Evolutionary conservation across 2,113 vertebrate genomes (phyloP).

Genomic region (Ovis canadensis): DNA sequence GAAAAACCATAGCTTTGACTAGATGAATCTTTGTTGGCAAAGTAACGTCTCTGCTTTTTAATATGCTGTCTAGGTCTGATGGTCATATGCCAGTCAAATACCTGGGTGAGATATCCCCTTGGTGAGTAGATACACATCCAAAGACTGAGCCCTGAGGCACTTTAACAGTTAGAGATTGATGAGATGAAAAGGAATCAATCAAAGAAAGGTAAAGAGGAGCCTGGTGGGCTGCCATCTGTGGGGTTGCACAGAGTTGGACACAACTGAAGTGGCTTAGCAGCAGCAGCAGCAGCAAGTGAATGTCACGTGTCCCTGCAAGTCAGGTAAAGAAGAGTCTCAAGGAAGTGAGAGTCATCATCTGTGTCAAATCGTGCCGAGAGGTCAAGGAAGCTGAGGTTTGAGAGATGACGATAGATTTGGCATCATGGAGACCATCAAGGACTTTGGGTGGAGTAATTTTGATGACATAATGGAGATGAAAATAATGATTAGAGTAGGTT

Average conservation of each 20-base stretch:
- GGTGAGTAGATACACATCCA: background rate
- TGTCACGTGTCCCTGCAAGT: background rate
- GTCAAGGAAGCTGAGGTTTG: background rate
- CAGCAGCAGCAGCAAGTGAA: background rate
- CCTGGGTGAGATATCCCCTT: background rate
- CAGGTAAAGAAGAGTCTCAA: background rate
- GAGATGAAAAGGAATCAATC: background rate
- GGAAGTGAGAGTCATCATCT: background rate
- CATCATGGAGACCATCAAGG: background rate
- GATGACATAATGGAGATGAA: background rate
- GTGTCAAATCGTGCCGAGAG: background rate
- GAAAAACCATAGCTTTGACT: background rate
- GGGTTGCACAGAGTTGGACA: accelerated
- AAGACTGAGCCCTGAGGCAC: background rate
- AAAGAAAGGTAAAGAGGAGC: background rate
- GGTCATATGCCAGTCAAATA: background rate
- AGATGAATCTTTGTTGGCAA: background rate
- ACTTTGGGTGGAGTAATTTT: background rate
- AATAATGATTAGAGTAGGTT: background rate
- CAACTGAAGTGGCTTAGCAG: background rate
- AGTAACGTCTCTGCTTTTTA: background rate
- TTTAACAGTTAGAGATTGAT: background rate
- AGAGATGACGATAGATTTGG: background rate
- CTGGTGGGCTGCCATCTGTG: background rate
- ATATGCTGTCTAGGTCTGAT: background rate